Base-by-base conservation (phyloP, 2,888 invertebrate genomes). In the Dryadula phaetusa region DNA sequence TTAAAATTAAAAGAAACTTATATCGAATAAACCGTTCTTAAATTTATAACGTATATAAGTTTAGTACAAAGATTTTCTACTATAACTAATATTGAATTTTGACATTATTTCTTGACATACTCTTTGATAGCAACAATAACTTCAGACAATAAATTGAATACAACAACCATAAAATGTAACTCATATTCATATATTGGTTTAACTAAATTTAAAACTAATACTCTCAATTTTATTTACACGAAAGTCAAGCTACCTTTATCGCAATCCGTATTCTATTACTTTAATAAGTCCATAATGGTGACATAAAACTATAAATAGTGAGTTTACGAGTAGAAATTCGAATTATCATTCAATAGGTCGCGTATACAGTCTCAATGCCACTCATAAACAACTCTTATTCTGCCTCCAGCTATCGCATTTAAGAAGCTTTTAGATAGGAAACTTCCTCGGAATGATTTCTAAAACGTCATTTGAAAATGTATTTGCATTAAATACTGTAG, bases 371-470 rank as follows among this genome's bases (percentile, higher is more conserved):
- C n/a, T 49, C 56, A 52, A 60, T 64, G 70, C 66, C 72, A 66
- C 71, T 69, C 72, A 62, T 79, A 76, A 79, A 77, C 76, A 69
- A 72, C 72, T 76, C 76, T 73, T 83, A 82, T 75, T 75, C 78
- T 83, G 58, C 80, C 66, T 67, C 52, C 64, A 69, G 67, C 80
- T 79, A 52, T 52, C 78, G 76, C 79, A 79, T 77, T 82, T 85
- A 83, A 84, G 81, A 76, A 79, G 76, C 78, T 76, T 78, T 69
- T 64, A 67, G 60, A 61, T 37, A 44, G 44, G 18, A 40, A 44
- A 56, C 62, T 62, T 58, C 58, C 40, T 44, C 16, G 52, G 25
- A 64, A 67, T 64, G 16, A 52, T 58, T 32, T 58, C 62, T 25
- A 7, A 40, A 56, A 28, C 64, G 28, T 20, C 54, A 52, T 67